Percentiles rank a stretch among this genome's conserved stretches.
Evolutionary conservation across 1,140 invertebrate species (phyloP).

Genomic region (Cylas formicarius): DNA sequence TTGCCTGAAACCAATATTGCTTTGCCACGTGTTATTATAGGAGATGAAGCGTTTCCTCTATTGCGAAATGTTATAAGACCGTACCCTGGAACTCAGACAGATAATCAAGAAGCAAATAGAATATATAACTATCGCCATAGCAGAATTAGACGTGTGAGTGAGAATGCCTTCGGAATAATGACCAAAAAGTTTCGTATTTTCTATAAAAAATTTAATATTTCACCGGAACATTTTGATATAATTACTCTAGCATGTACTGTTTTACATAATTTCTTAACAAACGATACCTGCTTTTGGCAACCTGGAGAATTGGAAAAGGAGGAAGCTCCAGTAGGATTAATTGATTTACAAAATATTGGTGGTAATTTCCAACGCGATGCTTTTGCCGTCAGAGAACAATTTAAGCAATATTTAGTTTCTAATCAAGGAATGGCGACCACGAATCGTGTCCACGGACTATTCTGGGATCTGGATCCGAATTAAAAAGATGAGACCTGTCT

Average conservation of each 20-base stretch:
- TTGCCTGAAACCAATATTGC: conserved; percentile 13
- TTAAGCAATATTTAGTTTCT: conserved; percentile 16
- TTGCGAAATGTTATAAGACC: conserved; percentile 42
- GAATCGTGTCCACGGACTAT: too few species aligned
- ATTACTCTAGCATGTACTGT: conserved; percentile 10
- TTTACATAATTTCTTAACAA: conserved; percentile 16
- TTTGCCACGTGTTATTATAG: conserved; percentile 42
- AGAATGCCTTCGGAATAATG: conserved; percentile 16
- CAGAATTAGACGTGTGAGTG: conserved; percentile 14
- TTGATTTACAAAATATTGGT: conserved; percentile 7
- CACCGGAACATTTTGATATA: conserved; percentile 3
- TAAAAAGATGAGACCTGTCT: too few species aligned
- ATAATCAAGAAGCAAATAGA: conserved; percentile 13
- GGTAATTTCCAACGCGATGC: conserved; percentile 14
- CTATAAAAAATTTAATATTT: conserved; percentile 16
- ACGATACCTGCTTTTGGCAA: conserved; percentile 18
- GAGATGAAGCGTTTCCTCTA: conserved; percentile 45
- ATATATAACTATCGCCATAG: conserved; percentile 21
- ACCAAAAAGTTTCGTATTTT: conserved; percentile 15
- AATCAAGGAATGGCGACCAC: conserved; percentile 10
- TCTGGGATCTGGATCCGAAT: too few species aligned
- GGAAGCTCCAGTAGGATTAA: conserved; percentile 4
- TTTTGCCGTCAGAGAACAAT: conserved; percentile 8
- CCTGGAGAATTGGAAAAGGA: conserved; percentile 14
- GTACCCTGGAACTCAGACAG: conserved; percentile 33